Conservation (phyloP, 2,113 vertebrate species). For the Oreochromis spilurus region DNA sequence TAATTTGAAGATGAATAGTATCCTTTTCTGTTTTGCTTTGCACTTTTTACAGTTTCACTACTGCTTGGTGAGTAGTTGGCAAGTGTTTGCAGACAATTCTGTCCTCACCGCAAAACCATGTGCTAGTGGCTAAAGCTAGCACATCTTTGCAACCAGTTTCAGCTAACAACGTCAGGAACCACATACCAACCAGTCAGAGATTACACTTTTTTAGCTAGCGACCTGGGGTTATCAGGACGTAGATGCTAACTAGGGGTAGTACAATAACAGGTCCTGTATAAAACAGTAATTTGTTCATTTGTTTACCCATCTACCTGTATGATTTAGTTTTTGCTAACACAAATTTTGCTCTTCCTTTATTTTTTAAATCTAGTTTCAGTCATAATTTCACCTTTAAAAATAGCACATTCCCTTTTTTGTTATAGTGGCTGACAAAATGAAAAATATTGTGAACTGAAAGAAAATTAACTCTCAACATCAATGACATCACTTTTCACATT, state of each 20-base stretch:
- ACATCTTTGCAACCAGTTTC: background rate
- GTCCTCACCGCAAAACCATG: background rate
- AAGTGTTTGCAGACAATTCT: background rate
- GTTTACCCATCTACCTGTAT: background rate
- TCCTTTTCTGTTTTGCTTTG: background rate
- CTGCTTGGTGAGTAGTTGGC: background rate
- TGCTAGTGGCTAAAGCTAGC: background rate
- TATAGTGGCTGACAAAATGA: background rate
- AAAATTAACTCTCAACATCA: background rate
- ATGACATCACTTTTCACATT: background rate
- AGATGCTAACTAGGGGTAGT: background rate
- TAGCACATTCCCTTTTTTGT: background rate
- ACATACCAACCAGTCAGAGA: background rate
- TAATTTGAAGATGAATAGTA: background rate
- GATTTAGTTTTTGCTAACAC: background rate
- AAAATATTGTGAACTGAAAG: background rate
- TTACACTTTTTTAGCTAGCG: background rate
- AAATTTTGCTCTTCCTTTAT: background rate
- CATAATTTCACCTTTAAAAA: background rate
- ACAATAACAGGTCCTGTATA: background rate
- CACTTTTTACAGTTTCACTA: background rate
- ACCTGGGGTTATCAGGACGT: background rate
- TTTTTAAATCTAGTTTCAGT: background rate
- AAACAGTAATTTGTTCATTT: background rate
- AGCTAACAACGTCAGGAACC: background rate